Evolutionary conservation across 2,797 vertebrate genomes (phyloP).

Genomic region (Dendrocincla fuliginosa): DNA sequence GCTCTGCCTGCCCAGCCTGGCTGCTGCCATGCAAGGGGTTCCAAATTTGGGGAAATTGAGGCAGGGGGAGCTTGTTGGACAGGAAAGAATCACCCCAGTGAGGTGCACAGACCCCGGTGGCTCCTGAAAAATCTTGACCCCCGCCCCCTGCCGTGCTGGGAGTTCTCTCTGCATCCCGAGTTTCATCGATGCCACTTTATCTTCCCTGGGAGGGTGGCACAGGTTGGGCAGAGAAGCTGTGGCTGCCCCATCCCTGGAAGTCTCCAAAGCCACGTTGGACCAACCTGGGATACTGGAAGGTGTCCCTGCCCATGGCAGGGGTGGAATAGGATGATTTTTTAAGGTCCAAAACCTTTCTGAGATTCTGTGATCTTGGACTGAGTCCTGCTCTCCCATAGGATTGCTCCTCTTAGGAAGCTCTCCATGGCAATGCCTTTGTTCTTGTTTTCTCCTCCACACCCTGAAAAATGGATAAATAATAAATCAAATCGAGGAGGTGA

Average conservation of each 20-base stretch:
- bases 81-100: not conserved
- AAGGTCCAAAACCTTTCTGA: not conserved
- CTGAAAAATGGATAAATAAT: not conserved
- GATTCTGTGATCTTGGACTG: not conserved
- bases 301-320: not conserved
- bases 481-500: not conserved
- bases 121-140: not conserved
- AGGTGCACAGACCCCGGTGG: accelerated
- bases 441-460: not conserved
- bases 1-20: not conserved
- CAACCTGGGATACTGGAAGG: accelerated
- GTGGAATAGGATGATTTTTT: not conserved
- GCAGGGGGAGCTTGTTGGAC: not conserved
- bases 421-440: not conserved
- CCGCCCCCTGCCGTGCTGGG: not conserved
- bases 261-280: not conserved
- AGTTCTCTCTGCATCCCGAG: not conserved
- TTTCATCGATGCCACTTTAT: accelerated
- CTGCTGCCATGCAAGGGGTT: accelerated
- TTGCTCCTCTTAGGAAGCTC: not conserved
- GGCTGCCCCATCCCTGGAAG: not conserved
- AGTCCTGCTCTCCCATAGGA: not conserved
- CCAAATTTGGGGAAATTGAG: not conserved
- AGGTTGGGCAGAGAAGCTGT: not conserved
- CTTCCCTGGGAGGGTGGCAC: not conserved